Percentiles rank a stretch among this genome's conserved stretches.
These are phyloP conservation scores for Crematogaster levior DNA, from an alignment of 2,888 invertebrate species.

Conservation along the genomic window DNA sequence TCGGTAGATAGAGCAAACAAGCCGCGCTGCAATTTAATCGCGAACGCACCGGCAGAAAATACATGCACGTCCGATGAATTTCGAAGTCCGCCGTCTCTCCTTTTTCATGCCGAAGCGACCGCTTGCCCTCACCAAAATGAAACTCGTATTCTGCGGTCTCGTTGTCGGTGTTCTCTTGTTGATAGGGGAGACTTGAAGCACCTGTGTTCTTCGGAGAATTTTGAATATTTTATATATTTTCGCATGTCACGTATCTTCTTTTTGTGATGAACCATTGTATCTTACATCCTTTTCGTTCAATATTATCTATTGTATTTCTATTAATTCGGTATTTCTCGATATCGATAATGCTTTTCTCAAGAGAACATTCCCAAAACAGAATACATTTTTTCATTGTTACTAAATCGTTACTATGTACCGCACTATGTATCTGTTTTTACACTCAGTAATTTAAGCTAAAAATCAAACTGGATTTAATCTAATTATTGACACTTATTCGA, in stretches of 20 bases:
- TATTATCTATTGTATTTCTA: neutral
- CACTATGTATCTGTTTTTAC: neutral
- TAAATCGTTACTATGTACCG: neutral
- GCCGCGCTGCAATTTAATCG: slow-evolving; percentile 57
- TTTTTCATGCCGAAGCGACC: neutral
- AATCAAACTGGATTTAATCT: neutral
- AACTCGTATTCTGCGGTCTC: neutral
- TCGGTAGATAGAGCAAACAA: slow-evolving; percentile 42
- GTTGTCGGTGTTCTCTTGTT: neutral
- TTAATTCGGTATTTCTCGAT: neutral
- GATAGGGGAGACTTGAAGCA: neutral
- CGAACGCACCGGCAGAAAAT: slow-evolving; percentile 43
- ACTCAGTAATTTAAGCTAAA: neutral
- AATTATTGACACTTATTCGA: neutral
- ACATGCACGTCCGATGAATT: slow-evolving; percentile 46
- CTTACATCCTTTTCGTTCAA: neutral
- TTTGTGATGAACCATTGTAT: neutral
- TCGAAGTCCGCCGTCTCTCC: slow-evolving; percentile 30
- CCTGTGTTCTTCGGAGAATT: neutral
- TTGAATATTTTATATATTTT: neutral
- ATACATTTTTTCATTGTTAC: neutral
- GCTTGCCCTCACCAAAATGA: neutral
- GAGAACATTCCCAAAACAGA: neutral
- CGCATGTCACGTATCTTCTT: neutral
- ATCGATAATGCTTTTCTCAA: no score